These are phyloP conservation scores for Trissolcus brochymenae DNA, from an alignment of 2,888 invertebrate genomes.

Conservation along the genomic window DNA sequence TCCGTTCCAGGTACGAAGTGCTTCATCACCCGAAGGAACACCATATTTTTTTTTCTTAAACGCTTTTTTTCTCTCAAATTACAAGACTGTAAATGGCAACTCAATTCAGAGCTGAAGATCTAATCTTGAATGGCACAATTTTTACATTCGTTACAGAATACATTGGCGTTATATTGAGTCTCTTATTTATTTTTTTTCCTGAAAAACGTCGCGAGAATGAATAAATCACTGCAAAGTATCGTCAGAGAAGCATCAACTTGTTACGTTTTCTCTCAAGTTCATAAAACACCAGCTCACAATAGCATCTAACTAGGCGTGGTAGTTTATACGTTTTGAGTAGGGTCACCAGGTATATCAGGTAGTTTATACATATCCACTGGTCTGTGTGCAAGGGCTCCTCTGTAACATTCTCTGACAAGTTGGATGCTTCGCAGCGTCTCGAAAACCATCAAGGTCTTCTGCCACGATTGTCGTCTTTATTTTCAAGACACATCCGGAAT, in stretches of 20 bases:
- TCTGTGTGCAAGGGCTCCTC: conserved; percentile 56
- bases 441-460: conserved; percentile 64
- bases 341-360: conserved; percentile 69
- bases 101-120: conserved; percentile 6
- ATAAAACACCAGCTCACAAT: conserved; percentile 64
- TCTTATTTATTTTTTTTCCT: conserved; percentile 9
- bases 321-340: conserved; percentile 69
- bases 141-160: conserved; percentile 14
- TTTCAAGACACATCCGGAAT: conserved; percentile 43
- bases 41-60: conserved; percentile 1
- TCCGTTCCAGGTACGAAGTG: conserved; percentile 1
- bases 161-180: conserved; percentile 4
- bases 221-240: conserved; percentile 29
- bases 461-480: conserved; percentile 60
- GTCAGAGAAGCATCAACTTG: conserved; percentile 47
- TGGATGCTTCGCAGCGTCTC: conserved; percentile 67
- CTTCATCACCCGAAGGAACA: not conserved
- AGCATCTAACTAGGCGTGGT: conserved; percentile 72
- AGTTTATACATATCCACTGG: conserved; percentile 44
- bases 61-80: conserved; percentile 2
- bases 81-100: conserved; percentile 12
- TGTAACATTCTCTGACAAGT: conserved; percentile 68
- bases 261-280: conserved; percentile 52
- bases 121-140: conserved; percentile 4
- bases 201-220: conserved; percentile 24